A percentile compares a stretch with the other conserved stretches of the same genome.
Conservation (phyloP, 1,140 invertebrate genomes). For the Nomia melanderi region DNA sequence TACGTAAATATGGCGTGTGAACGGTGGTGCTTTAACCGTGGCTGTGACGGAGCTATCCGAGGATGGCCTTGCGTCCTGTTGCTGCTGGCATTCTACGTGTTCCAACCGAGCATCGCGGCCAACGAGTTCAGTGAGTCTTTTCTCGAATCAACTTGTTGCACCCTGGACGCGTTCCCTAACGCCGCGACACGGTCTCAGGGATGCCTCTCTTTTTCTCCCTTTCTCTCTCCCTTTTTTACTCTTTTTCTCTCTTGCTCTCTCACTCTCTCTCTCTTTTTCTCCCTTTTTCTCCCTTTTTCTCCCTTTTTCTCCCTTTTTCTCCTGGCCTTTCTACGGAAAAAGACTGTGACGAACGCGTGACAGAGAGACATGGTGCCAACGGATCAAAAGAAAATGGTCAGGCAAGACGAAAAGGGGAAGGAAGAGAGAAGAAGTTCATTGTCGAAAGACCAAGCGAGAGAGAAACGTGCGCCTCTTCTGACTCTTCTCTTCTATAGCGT, state of each 20-base stretch:
- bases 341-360: background rate
- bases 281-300: too few relatives aligned
- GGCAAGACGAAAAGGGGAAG: too few relatives aligned
- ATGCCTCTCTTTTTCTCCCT: background rate
- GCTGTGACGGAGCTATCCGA: conserved; percentile 49
- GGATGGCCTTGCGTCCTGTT: conserved; percentile 60
- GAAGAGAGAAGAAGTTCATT: too few relatives aligned
- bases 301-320: too few relatives aligned
- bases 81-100: conserved; percentile 54
- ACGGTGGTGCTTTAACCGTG: conserved; percentile 66
- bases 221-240: too few relatives aligned
- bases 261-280: too few relatives aligned
- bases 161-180: background rate
- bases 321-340: background rate
- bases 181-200: background rate
- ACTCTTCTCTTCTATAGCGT: too few relatives aligned
- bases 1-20: conserved; percentile 72
- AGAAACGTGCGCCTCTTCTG: too few relatives aligned
- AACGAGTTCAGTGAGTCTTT: conserved; percentile 61
- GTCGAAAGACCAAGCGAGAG: too few relatives aligned
- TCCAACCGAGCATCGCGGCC: conserved; percentile 43
- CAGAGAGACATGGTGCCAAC: background rate
- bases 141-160: conserved; percentile 43
- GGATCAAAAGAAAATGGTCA: background rate
- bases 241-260: too few relatives aligned